phyloP scores from a whole-genome alignment of 2,888 invertebrate genomes.

The Rhamphomyia laevipes region DNA sequence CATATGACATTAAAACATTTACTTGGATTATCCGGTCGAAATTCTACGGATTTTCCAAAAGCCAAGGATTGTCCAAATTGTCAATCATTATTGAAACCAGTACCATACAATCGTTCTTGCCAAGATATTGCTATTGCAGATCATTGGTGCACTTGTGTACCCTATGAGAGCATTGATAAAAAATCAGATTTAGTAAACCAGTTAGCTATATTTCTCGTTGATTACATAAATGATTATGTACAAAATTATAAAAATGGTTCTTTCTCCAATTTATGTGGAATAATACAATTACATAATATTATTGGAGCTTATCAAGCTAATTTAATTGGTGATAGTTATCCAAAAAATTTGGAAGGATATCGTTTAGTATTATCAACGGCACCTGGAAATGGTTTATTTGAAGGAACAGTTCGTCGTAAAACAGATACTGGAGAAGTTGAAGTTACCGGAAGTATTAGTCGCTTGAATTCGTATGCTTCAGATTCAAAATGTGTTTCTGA shows the following conservation, averaged over 20 bases:
- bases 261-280: slow-evolving; percentile 39
- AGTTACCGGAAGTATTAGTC: slow-evolving; percentile 49
- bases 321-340: slow-evolving; percentile 3
- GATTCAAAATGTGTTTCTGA: slow-evolving; percentile 44
- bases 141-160: slow-evolving; percentile 69
- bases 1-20: slow-evolving; percentile 27
- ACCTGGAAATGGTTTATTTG: slow-evolving; percentile 57
- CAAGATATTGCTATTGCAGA: slow-evolving; percentile 51
- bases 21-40: slow-evolving; percentile 39
- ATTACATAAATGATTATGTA: slow-evolving; percentile 29
- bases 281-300: slow-evolving; percentile 43
- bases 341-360: slow-evolving; percentile 37
- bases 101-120: slow-evolving; percentile 24
- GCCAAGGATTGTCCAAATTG: slow-evolving; percentile 53
- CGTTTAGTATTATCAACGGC: slow-evolving; percentile 57
- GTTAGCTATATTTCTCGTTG: slow-evolving; percentile 37
- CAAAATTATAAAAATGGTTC: slow-evolving; percentile 26
- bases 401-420: slow-evolving; percentile 50
- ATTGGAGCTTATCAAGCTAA: slow-evolving; percentile 39
- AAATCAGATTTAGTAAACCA: slow-evolving; percentile 42
- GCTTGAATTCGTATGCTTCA: slow-evolving; percentile 42
- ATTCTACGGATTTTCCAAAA: slow-evolving; percentile 22
- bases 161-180: slow-evolving; percentile 36
- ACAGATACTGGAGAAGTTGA: slow-evolving; percentile 30
- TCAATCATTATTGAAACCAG: slow-evolving; percentile 47